These are phyloP conservation scores for Meloe dianella DNA, from an alignment of 2,888 invertebrate species.

Conservation along the genomic window DNA sequence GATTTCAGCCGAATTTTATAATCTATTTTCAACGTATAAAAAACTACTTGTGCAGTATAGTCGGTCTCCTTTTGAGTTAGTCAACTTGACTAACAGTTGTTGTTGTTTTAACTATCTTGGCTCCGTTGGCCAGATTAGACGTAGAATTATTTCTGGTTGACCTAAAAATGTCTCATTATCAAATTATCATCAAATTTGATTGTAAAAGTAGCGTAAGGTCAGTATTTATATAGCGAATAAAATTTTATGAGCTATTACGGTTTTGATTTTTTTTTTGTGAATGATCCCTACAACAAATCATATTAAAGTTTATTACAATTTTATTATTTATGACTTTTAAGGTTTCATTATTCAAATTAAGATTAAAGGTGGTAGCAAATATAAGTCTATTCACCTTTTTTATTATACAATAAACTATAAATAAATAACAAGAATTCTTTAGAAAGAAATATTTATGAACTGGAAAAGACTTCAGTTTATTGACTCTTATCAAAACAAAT, in stretches of 20 bases:
- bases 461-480: background rate
- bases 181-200: background rate
- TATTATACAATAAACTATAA: background rate
- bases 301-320: background rate
- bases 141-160: too few species aligned
- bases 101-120: too few species aligned
- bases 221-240: slow-evolving; percentile 12
- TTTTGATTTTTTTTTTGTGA: background rate
- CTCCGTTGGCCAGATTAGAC: too few species aligned
- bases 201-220: slow-evolving; percentile 13
- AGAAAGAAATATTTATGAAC: background rate
- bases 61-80: too few species aligned
- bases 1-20: background rate
- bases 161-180: too few species aligned
- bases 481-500: background rate
- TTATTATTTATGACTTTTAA: background rate
- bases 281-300: slow-evolving; percentile 1
- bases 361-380: background rate
- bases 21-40: too few species aligned
- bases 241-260: slow-evolving; percentile 7
- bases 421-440: background rate
- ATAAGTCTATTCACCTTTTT: background rate
- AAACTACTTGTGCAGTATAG: too few species aligned
- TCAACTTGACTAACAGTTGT: too few species aligned
- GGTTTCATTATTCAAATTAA: background rate